These are phyloP conservation scores for Mythimna ferrago DNA, from an alignment of 2,888 invertebrate genomes.

Conservation along the genomic window DNA sequence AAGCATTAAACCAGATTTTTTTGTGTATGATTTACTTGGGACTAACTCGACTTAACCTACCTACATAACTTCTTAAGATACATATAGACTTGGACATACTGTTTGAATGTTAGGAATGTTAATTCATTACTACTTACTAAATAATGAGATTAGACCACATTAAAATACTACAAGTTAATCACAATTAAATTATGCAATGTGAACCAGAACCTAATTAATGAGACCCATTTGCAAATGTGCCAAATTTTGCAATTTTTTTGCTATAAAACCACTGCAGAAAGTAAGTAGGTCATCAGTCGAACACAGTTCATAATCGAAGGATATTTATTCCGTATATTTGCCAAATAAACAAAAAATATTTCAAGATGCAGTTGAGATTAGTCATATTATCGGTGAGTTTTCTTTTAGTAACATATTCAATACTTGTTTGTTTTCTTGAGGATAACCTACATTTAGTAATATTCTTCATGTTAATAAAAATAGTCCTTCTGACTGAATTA, in stretches of 20 bases:
- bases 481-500: too few species aligned
- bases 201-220: conserved; percentile 29
- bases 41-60: too few species aligned
- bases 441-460: too few species aligned
- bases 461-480: neutral
- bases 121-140: conserved; percentile 2
- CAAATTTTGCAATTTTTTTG: conserved; percentile 36
- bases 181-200: conserved; percentile 23
- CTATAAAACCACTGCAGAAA: conserved; percentile 39
- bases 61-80: too few species aligned
- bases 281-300: conserved; percentile 28
- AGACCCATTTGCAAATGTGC: conserved; percentile 39
- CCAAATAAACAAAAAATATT: neutral
- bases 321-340: neutral
- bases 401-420: neutral
- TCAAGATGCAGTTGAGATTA: conserved; percentile 69
- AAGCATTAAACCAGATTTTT: too few species aligned
- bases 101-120: conserved; percentile 6
- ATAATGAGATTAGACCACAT: conserved; percentile 18
- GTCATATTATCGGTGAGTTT: conserved; percentile 75
- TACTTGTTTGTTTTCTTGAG: neutral
- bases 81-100: neutral
- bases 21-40: too few species aligned
- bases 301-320: conserved; percentile 7
- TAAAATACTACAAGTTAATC: conserved; percentile 28